Evolutionary conservation across 2,888 invertebrate species (phyloP).

Genomic region (Himalopsyche kuldschensis): DNA sequence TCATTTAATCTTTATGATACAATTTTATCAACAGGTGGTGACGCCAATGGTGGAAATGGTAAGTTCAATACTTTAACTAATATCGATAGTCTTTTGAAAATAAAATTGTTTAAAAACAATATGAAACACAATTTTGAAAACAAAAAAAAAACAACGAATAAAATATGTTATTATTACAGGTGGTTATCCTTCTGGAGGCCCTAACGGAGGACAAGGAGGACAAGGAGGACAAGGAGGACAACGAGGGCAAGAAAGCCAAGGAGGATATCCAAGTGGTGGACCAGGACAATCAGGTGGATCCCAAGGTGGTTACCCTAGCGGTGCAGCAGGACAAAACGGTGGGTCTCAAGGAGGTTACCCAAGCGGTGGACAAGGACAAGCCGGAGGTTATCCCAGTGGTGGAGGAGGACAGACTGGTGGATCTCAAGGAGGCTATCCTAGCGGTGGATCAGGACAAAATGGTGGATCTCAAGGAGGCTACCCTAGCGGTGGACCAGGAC

Average conservation of each 20-base stretch:
- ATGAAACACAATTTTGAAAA: no score
- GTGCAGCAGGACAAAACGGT: slow-evolving; percentile 11
- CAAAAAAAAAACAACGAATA: no score
- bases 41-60: slow-evolving; percentile 31
- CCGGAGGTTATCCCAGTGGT: slow-evolving; percentile 35
- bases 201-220: slow-evolving; percentile 31
- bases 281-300: slow-evolving; percentile 40
- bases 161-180: slow-evolving; percentile 19
- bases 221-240: slow-evolving; percentile 27
- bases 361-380: slow-evolving; percentile 21
- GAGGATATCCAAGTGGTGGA: slow-evolving; percentile 46
- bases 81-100: no score
- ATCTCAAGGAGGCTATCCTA: background rate
- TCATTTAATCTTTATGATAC: background rate
- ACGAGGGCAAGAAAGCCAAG: slow-evolving; percentile 41
- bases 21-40: slow-evolving; percentile 31
- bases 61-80: no score
- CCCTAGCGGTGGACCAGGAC: slow-evolving; percentile 25
- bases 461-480: slow-evolving; percentile 21
- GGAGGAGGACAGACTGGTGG: background rate
- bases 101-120: background rate
- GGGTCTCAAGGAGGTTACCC: slow-evolving; percentile 44
- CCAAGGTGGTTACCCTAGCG: slow-evolving; percentile 45
- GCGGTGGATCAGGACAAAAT: slow-evolving; percentile 27
- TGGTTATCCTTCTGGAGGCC: slow-evolving; percentile 38